Conservation (phyloP, 2,888 invertebrate species). For the Calliscelio sp. region DNA sequence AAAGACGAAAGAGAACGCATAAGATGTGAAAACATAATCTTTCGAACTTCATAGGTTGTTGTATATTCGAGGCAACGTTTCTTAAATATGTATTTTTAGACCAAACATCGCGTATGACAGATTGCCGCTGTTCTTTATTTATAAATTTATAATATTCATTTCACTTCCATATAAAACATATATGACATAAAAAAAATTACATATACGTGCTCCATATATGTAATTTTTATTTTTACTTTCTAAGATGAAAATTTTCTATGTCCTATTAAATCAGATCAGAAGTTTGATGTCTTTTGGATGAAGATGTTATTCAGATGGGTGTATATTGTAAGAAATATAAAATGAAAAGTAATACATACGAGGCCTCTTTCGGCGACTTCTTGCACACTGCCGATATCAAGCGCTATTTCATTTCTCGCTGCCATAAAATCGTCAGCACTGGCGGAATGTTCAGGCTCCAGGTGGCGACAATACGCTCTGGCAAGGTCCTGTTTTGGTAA, state of each 20-base stretch:
- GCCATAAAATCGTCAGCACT: conserved; percentile 98
- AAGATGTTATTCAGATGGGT: background rate
- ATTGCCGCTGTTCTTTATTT: conserved; percentile 23
- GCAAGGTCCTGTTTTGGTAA: conserved; percentile 98
- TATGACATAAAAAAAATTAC: too few species aligned
- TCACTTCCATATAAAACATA: too few species aligned
- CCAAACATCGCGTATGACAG: conserved; percentile 40
- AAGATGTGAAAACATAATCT: conserved; percentile 61
- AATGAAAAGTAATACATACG: conserved; percentile 81
- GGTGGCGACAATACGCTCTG: conserved; percentile 94
- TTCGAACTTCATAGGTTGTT: conserved; percentile 48
- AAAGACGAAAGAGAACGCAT: conserved; percentile 63
- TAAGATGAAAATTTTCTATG: too few species aligned
- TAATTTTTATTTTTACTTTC: too few species aligned
- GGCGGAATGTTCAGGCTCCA: conserved; percentile 91
- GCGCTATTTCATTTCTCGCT: conserved; percentile 97
- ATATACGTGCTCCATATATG: too few species aligned
- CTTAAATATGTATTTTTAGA: conserved; percentile 52
- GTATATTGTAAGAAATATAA: background rate
- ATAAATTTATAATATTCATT: background rate
- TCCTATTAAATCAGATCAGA: too few species aligned
- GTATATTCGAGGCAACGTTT: conserved; percentile 34
- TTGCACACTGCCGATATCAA: conserved; percentile 93
- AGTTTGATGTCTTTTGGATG: background rate
- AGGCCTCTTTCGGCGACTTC: conserved; percentile 81